Evolutionary conservation across 1,140 invertebrate genomes (phyloP), one percentile per base, ranked within the genome.

Genomic region (Drosophila guanche): DNA sequence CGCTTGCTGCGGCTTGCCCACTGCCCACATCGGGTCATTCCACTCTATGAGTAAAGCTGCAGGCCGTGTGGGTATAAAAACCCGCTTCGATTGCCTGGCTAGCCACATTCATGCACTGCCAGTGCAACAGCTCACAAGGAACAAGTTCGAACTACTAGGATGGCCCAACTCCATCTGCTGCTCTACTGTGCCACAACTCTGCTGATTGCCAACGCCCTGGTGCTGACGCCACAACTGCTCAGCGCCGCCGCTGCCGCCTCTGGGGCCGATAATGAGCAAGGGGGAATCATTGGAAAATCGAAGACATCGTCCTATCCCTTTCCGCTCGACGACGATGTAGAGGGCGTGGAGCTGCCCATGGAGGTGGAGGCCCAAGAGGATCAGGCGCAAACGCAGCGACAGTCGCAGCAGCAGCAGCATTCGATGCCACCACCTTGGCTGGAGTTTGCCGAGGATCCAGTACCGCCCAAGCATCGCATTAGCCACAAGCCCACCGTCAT

Each of bases 131-230:
- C 12, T 37, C 33, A 37, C 14, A 53, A 60, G 43, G 23, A 43
- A 45, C 41, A 47, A 12, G 33, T 54, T 29, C 25, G 25, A 33
- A 45, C 55, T 59, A 58, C 60, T 78, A 86, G 77, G 80, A 86
- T 86, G 81, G 79, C 79, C 71, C 50, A 58, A 77, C 55, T 86
- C 77, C 83, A 88, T 58, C 50, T 86, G 60, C 74, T 86, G 58
- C 65, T 86, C 69, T 85, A 71, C 74, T 86, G 66, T 53, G 75
- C 79, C 48, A 66, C 83, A 54, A 72, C 79, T 5, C 60, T 88
- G n/a, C 51, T 88, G 51, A 65, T 88, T 48, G 83, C 66, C 59
- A 66, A 83, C 60, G 78, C 78, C 4, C 47, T 88, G 55, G 78
- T 80, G 51, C 62, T 88, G 37, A 51, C 59, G 40, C 76, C 72